These are phyloP conservation scores for Ficedula albicollis DNA, from an alignment of 2,797 vertebrate genomes.

Conservation along the genomic window DNA sequence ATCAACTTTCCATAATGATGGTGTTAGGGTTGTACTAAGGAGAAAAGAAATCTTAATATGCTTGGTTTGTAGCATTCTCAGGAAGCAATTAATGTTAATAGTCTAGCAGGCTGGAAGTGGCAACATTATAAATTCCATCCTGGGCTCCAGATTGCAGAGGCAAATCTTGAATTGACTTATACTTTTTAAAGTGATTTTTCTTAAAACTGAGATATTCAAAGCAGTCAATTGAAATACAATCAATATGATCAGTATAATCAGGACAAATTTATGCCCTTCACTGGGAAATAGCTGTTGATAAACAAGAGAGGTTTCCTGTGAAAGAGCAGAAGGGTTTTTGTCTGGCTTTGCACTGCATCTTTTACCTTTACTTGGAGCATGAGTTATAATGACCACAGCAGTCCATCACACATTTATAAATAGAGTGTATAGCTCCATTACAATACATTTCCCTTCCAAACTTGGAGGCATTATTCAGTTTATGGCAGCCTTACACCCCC, in stretches of 20 bases:
- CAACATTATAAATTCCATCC: slow-evolving; percentile 2
- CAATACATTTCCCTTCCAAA: not conserved
- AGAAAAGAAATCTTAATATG: slow-evolving; percentile 13
- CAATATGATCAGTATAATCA: not conserved
- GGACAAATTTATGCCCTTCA: not conserved
- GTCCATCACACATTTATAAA: not conserved
- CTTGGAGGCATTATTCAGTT: not conserved
- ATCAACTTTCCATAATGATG: not conserved
- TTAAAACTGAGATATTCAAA: not conserved
- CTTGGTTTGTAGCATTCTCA: slow-evolving; percentile 4
- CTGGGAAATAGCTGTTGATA: not conserved
- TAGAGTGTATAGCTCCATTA: not conserved
- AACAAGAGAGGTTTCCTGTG: not conserved
- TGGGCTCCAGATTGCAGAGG: not conserved
- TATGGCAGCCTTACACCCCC: not conserved
- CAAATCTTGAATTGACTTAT: not conserved
- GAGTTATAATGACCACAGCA: not conserved
- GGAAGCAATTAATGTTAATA: slow-evolving; percentile 38
- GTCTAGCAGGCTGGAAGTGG: not conserved
- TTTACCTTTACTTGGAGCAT: not conserved
- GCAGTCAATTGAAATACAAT: not conserved
- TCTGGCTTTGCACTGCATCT: not conserved
- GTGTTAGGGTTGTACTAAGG: not conserved
- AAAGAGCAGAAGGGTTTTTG: not conserved
- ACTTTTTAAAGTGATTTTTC: not conserved